Evolutionary conservation across 2,797 vertebrate genomes (phyloP).

Genomic region (Semaprochilodus insignis): DNA sequence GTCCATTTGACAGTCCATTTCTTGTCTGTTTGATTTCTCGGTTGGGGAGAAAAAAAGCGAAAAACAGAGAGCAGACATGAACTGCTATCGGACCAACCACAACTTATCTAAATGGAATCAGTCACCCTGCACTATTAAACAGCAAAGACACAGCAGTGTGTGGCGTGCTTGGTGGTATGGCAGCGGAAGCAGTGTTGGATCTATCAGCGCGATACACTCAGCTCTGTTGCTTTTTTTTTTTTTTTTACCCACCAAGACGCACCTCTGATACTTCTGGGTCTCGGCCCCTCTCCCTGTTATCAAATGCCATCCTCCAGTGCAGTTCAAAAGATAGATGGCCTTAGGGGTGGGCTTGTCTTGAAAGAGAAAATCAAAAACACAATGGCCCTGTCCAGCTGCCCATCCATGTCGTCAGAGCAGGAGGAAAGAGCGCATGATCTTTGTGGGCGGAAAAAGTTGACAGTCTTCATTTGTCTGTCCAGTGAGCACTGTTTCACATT

Average conservation of each 20-base stretch:
- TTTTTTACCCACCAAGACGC: slow-evolving; percentile 37
- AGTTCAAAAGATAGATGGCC: slow-evolving; percentile 69
- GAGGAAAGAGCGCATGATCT: slow-evolving; percentile 44
- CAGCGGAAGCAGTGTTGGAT: slow-evolving; percentile 10
- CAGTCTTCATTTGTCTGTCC: slow-evolving; percentile 69
- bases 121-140: slow-evolving; percentile 48
- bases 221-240: slow-evolving; percentile 40
- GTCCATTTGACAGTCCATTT: not conserved
- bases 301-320: slow-evolving; percentile 64
- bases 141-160: slow-evolving; percentile 18
- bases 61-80: slow-evolving; percentile 13
- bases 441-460: slow-evolving; percentile 59
- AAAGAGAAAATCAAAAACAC: slow-evolving; percentile 72
- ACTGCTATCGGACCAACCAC: slow-evolving; percentile 24
- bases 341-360: slow-evolving; percentile 69
- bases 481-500: slow-evolving; percentile 50
- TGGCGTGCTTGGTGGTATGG: slow-evolving; percentile 13
- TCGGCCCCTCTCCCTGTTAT: slow-evolving; percentile 54
- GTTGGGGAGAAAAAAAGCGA: not conserved
- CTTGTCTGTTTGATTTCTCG: slow-evolving; percentile 4
- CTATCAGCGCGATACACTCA: slow-evolving; percentile 13
- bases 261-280: slow-evolving; percentile 38
- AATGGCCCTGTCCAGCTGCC: slow-evolving; percentile 58
- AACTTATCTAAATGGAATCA: slow-evolving; percentile 61
- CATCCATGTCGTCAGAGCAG: slow-evolving; percentile 42